Evolutionary conservation across 2,888 invertebrate genomes (phyloP), one percentile per base, ranked within the genome.

Genomic region (Leucophenga montana): DNA sequence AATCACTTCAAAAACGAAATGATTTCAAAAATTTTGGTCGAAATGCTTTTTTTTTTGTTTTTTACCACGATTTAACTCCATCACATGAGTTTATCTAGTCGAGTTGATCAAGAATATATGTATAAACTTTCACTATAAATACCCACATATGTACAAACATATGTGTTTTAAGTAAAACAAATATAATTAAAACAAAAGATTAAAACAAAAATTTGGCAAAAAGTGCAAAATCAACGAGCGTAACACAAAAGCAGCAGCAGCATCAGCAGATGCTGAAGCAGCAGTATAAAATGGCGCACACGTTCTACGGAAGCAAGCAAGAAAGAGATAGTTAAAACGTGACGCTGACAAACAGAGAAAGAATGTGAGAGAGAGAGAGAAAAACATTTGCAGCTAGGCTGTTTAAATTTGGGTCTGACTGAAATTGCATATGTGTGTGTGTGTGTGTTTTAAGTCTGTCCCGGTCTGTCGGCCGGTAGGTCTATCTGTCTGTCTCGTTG

Each of bases 241-340:
- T 18, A 54, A 54, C 54, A 54, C 20, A 20, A 22, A 0, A 54
- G n/a, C n/a, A n/a, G n/a, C n/a, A n/a, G n/a, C n/a, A n/a, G n/a
- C n/a, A 53, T 8, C 33, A 33, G 33, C 33, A 33, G 33, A 33
- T 5, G 18, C 20, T 54, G 22, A 11, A 31, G 31, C 1, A 57
- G 31, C 14, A 57, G 27, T 22, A 31, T 72, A 76, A 82, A 82
- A 84, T 83, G 84, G 82, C 76, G 83, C 83, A 84, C 84, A 82
- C 84, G 82, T 82, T n/a, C n/a, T n/a, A n/a, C n/a, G n/a, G n/a
- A n/a, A n/a, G 84, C 83, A 83, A 39, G 71, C 75, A 11, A 14
- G 27, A 56, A 14, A 13, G 16, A 53, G 8, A 53, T 11, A 53
- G 53, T 16, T 14, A 5, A 53, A 16, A 53, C 1, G 53, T 18